These are phyloP conservation scores for Sprattus sprattus DNA, from an alignment of 2,113 vertebrate species.

Conservation along the genomic window DNA sequence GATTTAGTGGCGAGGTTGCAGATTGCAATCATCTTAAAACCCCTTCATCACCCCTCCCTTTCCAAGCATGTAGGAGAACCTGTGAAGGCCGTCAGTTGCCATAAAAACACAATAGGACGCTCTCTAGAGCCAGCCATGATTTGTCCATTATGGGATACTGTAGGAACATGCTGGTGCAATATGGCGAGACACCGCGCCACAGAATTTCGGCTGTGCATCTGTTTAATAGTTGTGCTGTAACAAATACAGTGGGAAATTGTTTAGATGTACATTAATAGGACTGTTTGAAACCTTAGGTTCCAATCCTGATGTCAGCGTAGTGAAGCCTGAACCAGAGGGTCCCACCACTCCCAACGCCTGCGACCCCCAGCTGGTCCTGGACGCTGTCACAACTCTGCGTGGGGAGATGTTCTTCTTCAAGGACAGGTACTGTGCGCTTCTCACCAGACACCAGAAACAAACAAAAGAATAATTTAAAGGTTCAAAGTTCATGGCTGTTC, in stretches of 20 bases:
- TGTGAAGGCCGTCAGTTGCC: no score
- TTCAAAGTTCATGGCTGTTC: no score
- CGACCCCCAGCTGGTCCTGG: slow-evolving; percentile 77
- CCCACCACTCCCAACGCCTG: slow-evolving; percentile 77
- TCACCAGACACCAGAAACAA: not conserved
- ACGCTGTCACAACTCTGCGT: slow-evolving; percentile 78
- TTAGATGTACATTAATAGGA: not conserved
- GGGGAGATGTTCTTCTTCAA: slow-evolving; percentile 90
- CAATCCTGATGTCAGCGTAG: slow-evolving; percentile 46
- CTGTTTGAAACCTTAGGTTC: slow-evolving; percentile 50
- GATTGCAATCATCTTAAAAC: no score
- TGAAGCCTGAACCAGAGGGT: slow-evolving; percentile 61
- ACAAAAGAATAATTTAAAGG: not conserved
- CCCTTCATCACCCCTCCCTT: no score
- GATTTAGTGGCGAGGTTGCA: no score
- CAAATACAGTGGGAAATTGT: no score
- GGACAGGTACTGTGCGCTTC: slow-evolving; percentile 71
- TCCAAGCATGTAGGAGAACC: no score
- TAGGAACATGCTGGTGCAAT: no score
- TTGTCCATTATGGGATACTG: no score
- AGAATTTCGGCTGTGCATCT: not conserved
- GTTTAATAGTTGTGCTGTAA: not conserved
- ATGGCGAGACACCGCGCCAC: no score
- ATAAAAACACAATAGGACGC: no score
- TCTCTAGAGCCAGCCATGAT: no score